Conservation (phyloP, 2,888 invertebrate species). For the Andrena camellia region DNA sequence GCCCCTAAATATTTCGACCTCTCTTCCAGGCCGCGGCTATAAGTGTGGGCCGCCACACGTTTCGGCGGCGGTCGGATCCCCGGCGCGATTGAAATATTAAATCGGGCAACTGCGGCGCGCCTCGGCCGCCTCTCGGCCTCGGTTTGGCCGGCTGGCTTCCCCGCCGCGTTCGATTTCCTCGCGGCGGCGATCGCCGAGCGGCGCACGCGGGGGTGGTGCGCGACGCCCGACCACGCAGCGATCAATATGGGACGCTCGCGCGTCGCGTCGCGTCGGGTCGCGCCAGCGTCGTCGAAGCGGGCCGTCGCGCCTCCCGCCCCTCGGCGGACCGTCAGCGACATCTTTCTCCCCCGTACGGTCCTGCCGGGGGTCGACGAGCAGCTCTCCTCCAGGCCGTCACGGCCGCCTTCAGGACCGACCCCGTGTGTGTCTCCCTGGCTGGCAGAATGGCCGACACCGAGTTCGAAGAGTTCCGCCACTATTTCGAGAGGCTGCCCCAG, state of each 20-base stretch:
- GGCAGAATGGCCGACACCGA: slow-evolving; percentile 94
- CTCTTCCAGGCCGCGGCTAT: neutral
- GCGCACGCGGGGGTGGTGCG: slow-evolving; percentile 72
- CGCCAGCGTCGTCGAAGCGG: slow-evolving; percentile 67
- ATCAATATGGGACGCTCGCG: slow-evolving; percentile 77
- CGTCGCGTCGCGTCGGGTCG: slow-evolving; percentile 62
- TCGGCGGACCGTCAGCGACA: slow-evolving; percentile 62
- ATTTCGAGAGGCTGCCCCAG: slow-evolving; percentile 93
- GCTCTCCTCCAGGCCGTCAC: slow-evolving; percentile 66
- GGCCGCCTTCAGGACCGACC: slow-evolving; percentile 64
- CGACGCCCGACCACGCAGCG: slow-evolving; percentile 73
- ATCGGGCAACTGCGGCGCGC: slow-evolving; percentile 5
- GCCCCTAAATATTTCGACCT: neutral
- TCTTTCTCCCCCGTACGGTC: slow-evolving; percentile 48
- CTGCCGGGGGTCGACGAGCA: slow-evolving; percentile 65
- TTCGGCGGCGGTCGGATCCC: neutral
- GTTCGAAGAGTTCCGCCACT: slow-evolving; percentile 96
- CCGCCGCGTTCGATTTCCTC: slow-evolving; percentile 40
- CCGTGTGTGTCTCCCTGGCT: slow-evolving; percentile 32
- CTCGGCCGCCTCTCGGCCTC: slow-evolving; percentile 13
- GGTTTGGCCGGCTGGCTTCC: slow-evolving; percentile 9
- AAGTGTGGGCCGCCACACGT: neutral
- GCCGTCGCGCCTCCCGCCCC: neutral
- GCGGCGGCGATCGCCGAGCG: slow-evolving; percentile 52
- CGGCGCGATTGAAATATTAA: slow-evolving; percentile 48